Evolutionary conservation across 2,113 vertebrate genomes (phyloP).

Genomic region (Grallaria varia): DNA sequence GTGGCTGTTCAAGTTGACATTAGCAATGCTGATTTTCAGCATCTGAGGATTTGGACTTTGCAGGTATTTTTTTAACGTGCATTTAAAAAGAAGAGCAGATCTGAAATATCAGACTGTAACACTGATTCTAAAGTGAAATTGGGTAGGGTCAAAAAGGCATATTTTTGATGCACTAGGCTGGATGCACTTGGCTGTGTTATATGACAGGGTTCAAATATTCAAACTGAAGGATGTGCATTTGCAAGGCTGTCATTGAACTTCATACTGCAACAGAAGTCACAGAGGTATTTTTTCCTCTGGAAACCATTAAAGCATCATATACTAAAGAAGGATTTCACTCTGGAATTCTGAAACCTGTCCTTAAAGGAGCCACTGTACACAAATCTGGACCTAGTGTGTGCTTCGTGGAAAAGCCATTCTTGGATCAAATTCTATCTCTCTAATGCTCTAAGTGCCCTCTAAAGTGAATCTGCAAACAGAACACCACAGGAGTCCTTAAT

Average conservation of each 20-base stretch:
- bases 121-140: neutral
- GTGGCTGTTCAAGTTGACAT: neutral
- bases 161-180: neutral
- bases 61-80: neutral
- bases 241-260: neutral
- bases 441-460: neutral
- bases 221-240: neutral
- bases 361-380: neutral
- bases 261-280: neutral
- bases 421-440: neutral
- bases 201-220: neutral
- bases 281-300: neutral
- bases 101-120: neutral
- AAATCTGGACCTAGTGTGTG: neutral
- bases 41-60: neutral
- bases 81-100: neutral
- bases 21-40: neutral
- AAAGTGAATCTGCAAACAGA: neutral
- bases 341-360: neutral
- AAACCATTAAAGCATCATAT: neutral
- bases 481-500: neutral
- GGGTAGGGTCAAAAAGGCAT: neutral
- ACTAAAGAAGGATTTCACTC: neutral
- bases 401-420: neutral
- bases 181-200: neutral